Conservation (phyloP, 1,140 invertebrate genomes). For the Hermatobates lingyangjiaoensis region DNA sequence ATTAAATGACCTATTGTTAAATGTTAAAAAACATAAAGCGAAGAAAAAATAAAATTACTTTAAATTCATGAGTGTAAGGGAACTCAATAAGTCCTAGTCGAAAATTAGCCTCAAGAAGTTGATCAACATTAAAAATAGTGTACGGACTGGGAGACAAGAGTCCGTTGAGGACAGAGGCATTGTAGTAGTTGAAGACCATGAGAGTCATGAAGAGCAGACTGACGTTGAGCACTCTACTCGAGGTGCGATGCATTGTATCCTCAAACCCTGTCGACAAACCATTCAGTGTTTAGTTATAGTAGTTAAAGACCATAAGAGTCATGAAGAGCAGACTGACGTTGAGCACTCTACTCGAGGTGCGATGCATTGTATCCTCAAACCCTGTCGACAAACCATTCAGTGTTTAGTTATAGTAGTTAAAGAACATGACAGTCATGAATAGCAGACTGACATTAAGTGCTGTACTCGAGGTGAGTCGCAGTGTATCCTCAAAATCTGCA, state of each 20-base stretch:
- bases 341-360: not conserved
- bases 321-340: not conserved
- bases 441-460: not conserved
- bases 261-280: not conserved
- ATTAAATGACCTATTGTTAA: no score
- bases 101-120: not conserved
- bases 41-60: not conserved
- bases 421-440: not conserved
- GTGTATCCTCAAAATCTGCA: not conserved
- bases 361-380: not conserved
- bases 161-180: conserved; percentile 2
- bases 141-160: not conserved
- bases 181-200: conserved; percentile 4
- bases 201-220: not conserved
- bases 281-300: no score
- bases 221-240: not conserved
- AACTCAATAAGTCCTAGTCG: not conserved
- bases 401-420: conserved; percentile 7
- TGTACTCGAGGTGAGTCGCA: not conserved
- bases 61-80: not conserved
- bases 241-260: not conserved
- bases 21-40: not conserved
- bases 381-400: no score
- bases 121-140: not conserved
- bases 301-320: not conserved